Conservation (phyloP, 2,888 invertebrate species). For the Syritta pipiens region DNA sequence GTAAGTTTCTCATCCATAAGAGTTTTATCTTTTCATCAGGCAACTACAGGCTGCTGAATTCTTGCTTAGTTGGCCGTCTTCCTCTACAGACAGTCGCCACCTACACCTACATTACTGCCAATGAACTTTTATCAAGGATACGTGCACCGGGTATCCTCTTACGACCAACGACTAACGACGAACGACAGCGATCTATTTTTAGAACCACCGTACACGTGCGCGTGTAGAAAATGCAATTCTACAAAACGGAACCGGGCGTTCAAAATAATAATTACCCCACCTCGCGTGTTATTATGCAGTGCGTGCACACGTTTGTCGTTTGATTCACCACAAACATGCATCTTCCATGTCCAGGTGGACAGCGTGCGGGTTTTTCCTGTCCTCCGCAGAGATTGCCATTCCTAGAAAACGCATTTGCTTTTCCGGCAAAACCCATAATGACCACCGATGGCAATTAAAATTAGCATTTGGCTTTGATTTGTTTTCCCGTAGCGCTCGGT, state of each 20-base stretch:
- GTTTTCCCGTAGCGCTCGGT: slow-evolving; percentile 10
- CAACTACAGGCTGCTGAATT: too few species aligned
- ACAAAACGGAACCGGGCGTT: slow-evolving; percentile 51
- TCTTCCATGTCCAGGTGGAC: slow-evolving; percentile 41
- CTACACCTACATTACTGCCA: not conserved
- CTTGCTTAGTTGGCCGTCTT: too few species aligned
- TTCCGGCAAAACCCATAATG: slow-evolving; percentile 40
- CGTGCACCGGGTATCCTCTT: slow-evolving; percentile 1
- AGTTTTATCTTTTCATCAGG: too few species aligned
- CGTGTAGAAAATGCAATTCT: slow-evolving; percentile 13
- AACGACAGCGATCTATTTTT: slow-evolving; percentile 24
- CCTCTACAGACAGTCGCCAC: too few species aligned
- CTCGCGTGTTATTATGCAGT: slow-evolving; percentile 48
- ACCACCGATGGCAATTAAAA: slow-evolving; percentile 40
- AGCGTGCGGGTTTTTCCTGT: not conserved
- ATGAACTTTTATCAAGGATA: slow-evolving; percentile 30
- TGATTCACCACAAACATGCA: slow-evolving; percentile 21
- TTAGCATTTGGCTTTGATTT: slow-evolving; percentile 51
- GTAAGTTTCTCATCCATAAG: too few species aligned
- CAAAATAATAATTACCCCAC: slow-evolving; percentile 57
- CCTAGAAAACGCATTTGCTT: slow-evolving; percentile 47
- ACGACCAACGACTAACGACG: not conserved
- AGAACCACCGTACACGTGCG: slow-evolving; percentile 30
- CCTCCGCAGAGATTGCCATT: slow-evolving; percentile 14
- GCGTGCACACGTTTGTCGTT: slow-evolving; percentile 51